Percentiles rank a stretch among this genome's conserved stretches.
phyloP scores from a whole-genome alignment of 2,797 vertebrate species.

The Ispidina lecontei region DNA sequence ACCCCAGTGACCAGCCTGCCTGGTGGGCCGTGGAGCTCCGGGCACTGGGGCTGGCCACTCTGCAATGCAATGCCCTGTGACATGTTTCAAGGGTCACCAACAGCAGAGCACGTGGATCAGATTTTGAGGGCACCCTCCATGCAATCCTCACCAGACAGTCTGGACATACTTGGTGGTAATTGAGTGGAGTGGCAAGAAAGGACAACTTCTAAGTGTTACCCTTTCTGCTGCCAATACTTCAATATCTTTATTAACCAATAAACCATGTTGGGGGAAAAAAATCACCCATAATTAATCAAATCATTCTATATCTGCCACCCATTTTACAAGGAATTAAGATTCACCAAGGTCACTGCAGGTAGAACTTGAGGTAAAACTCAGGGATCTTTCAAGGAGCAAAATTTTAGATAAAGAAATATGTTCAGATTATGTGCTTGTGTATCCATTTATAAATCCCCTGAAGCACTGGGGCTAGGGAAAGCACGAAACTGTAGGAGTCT shows the following conservation, averaged over 20 bases:
- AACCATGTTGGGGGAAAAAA: not conserved
- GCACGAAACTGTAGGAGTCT: not conserved
- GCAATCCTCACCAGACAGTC: not conserved
- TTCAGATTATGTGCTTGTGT: not conserved
- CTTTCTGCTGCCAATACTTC: not conserved
- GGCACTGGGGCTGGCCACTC: accelerated
- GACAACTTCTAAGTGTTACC: not conserved
- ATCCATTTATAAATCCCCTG: not conserved
- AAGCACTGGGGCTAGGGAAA: not conserved
- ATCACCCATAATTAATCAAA: not conserved
- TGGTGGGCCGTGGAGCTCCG: accelerated
- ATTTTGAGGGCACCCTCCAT: not conserved
- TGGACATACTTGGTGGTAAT: not conserved
- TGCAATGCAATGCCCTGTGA: not conserved
- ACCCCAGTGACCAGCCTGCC: not conserved
- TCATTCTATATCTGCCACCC: not conserved
- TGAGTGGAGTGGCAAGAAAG: not conserved
- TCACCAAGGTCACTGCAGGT: not conserved
- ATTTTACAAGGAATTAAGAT: not conserved
- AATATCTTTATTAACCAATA: not conserved
- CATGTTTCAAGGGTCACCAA: not conserved
- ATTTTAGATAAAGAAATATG: not conserved
- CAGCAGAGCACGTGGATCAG: not conserved
- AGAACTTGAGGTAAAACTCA: not conserved
- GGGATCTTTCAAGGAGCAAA: not conserved